Evolutionary conservation across 2,888 invertebrate species (phyloP).

Genomic region (Acholoe squamosa): DNA sequence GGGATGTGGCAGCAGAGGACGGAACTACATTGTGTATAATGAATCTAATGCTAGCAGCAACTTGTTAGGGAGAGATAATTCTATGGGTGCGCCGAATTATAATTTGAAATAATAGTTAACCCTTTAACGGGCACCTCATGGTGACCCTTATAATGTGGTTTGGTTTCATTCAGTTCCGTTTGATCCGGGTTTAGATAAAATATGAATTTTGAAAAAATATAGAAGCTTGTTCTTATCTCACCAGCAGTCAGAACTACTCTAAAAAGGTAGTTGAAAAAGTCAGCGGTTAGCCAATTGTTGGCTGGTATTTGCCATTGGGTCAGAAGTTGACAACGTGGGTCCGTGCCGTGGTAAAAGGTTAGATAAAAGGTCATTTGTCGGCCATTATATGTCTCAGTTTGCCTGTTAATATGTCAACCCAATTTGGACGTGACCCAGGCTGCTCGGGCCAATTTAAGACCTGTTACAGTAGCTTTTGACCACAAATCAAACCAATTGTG

Average conservation of each 20-base stretch:
- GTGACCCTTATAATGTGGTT: too few species aligned
- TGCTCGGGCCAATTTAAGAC: neutral
- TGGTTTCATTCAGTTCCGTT: too few species aligned
- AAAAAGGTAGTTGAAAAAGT: neutral
- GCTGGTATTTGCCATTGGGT: neutral
- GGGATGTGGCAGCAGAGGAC: too few species aligned
- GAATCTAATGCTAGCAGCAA: too few species aligned
- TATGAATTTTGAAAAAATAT: too few species aligned
- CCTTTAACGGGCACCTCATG: too few species aligned
- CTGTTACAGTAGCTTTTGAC: neutral
- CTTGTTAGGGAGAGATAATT: too few species aligned
- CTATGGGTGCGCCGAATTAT: too few species aligned
- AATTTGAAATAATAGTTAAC: too few species aligned
- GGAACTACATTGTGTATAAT: too few species aligned
- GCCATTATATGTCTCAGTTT: neutral
- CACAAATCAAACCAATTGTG: constrained; percentile 54
- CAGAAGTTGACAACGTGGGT: neutral
- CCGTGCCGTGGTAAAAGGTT: neutral
- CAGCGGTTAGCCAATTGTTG: neutral
- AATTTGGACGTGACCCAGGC: neutral
- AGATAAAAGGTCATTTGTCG: neutral
- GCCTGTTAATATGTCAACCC: neutral
- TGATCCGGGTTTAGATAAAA: too few species aligned
- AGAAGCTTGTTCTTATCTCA: too few species aligned
- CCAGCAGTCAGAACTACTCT: neutral